A percentile compares a stretch with the other conserved stretches of the same genome.
phyloP scores from a whole-genome alignment of 2,113 vertebrate genomes.

The Nesoenas mayeri region DNA sequence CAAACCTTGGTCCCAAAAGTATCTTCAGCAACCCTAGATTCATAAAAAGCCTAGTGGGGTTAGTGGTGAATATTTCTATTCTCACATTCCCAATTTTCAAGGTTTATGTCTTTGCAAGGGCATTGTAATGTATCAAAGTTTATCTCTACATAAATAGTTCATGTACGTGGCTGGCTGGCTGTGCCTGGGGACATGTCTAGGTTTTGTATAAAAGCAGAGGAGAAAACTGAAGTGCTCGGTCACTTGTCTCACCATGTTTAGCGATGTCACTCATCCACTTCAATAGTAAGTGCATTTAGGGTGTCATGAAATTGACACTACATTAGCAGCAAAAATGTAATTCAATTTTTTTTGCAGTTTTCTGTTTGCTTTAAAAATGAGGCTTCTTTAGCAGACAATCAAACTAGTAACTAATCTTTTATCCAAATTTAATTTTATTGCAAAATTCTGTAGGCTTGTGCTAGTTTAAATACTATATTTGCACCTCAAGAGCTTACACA shows the following conservation, averaged over 20 bases:
- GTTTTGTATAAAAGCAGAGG: neutral
- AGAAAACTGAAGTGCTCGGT: neutral
- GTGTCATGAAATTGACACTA: neutral
- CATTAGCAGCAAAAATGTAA: neutral
- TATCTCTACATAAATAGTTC: neutral
- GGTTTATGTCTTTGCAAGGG: neutral
- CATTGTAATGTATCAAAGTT: neutral
- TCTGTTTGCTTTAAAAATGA: constrained; percentile 5
- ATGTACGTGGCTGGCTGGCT: neutral
- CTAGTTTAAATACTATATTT: constrained; percentile 31
- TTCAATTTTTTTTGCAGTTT: neutral
- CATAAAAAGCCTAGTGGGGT: neutral
- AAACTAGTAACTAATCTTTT: neutral
- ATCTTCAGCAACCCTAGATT: neutral
- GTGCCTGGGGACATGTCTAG: neutral
- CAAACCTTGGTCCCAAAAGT: neutral
- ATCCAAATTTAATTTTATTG: neutral
- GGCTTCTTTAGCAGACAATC: neutral
- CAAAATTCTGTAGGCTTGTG: neutral
- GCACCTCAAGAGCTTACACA: neutral
- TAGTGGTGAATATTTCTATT: neutral
- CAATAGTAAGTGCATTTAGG: neutral
- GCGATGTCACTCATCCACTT: neutral
- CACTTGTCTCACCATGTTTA: neutral
- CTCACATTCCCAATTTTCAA: neutral